Evolutionary conservation across 2,113 vertebrate genomes (phyloP).

Genomic region (Romanogobio albipinnatus): DNA sequence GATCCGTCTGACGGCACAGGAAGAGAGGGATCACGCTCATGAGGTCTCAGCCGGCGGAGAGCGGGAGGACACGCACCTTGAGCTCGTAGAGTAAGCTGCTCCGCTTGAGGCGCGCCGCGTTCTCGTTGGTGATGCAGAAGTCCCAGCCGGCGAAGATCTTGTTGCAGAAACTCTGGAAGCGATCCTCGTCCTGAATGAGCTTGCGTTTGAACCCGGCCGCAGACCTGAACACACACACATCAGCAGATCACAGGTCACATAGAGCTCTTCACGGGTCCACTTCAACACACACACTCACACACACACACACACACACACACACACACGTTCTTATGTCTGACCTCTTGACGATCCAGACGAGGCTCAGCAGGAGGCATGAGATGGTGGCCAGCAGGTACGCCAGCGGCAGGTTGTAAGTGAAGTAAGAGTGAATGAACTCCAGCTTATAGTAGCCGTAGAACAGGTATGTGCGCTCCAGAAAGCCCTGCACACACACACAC

Average conservation of each 20-base stretch:
- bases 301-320: slow-evolving; percentile 7
- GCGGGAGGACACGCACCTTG: slow-evolving; percentile 70
- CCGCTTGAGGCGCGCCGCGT: slow-evolving; percentile 80
- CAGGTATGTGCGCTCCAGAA: slow-evolving; percentile 90
- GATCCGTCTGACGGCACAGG: slow-evolving; percentile 80
- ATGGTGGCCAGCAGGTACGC: slow-evolving; percentile 89
- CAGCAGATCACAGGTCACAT: not conserved
- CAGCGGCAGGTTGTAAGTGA: slow-evolving; percentile 84
- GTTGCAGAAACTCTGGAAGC: slow-evolving; percentile 96
- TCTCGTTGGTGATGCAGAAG: slow-evolving; percentile 89
- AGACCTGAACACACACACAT: slow-evolving; percentile 72
- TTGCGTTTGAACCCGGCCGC: slow-evolving; percentile 87
- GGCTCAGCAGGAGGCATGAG: slow-evolving; percentile 85
- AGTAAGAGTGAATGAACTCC: slow-evolving; percentile 70
- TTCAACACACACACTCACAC: too few species aligned
- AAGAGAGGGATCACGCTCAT: not conserved
- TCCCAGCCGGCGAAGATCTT: slow-evolving; percentile 98
- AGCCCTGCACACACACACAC: slow-evolving; percentile 79
- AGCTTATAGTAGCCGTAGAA: slow-evolving; percentile 93
- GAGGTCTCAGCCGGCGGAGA: too few species aligned
- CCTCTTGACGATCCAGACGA: slow-evolving; percentile 94
- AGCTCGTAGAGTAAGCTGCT: slow-evolving; percentile 89
- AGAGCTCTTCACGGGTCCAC: not conserved
- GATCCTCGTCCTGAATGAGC: slow-evolving; percentile 84
- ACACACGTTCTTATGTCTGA: not conserved